Evolutionary conservation across 2,888 invertebrate genomes (phyloP), one percentile per base, ranked within the genome.

Genomic region (Thecophora atra): DNA sequence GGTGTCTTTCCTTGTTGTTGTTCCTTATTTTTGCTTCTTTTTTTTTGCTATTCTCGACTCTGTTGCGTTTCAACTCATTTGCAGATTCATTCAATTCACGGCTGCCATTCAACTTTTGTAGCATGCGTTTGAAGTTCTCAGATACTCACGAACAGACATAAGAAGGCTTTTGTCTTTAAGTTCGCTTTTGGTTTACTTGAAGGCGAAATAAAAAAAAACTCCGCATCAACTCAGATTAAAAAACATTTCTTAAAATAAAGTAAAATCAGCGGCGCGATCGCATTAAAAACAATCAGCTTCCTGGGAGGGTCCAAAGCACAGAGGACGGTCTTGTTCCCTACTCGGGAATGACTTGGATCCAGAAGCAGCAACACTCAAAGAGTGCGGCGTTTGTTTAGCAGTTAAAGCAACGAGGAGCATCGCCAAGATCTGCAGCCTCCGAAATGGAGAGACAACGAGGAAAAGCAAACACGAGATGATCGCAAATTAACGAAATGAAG

Each of bases 181-280:
- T n/a, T n/a, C n/a, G n/a, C n/a, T 72, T 75, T 65, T 71, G 71
- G 71, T 73, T 74, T 73, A 11, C 56, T 64, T 72, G 56, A 21
- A 24, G 37, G 6, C 7, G 37, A 37, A n/a, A n/a, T n/a, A n/a
- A n/a, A n/a, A n/a, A n/a, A n/a, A n/a, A n/a, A n/a, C 44, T 44
- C 44, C 13, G 7, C 13, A 7, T 47, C 47, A n/a, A 47, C 17
- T 47, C 2, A 37, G 83, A 82, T 83, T 78, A 81, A 77, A 79
- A 78, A 79, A 80, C 81, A 80, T 80, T 81, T 47, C 8, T 63
- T 52, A 47, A 63, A 52, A 37, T 65, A 65, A 52, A 15, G 30
- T 51, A 3, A 65, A 37, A 54, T 11, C 54, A 8, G 21, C 54
- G 21, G 13, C 11, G n/a, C 51, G 26, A n/a, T 17, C 15, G 24